Evolutionary conservation across 2,797 vertebrate genomes (phyloP), one percentile per base, ranked within the genome.

Genomic region (Limnodromus scolopaceus): DNA sequence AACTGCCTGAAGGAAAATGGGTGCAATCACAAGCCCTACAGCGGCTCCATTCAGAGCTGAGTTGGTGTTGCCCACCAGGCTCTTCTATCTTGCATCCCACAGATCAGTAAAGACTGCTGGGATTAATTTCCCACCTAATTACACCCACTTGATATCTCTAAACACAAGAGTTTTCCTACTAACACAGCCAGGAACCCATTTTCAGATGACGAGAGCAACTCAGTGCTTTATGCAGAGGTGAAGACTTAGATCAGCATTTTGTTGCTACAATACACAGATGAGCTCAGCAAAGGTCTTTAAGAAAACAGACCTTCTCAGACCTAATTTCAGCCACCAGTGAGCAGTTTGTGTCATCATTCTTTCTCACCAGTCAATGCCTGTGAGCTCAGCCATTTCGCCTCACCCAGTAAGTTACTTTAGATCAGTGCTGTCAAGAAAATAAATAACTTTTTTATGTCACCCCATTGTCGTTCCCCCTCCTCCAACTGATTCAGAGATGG

Each of bases 261-360:
- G 6, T n/a, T 91, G 78, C 55, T 41, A 14, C 46, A 79, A 55
- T 45, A 69, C 43, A 69, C 30, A 92, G 84, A 95, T 91, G 94
- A 95, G 80, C 81, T 94, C 94, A 96, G 68, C 46, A 89, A 84
- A 94, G 80, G 74, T 91, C 54, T 58, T 82, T 43, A 72, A 89
- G 39, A 54, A 90, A 94, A 74, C 63, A 92, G 84, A 93, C 85
- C 77, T 88, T 36, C 46, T 63, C 9, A 88, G 66, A 84, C 57
- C 72, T 79, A 38, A 89, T 93, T 93, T 81, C 77, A 79, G 3
- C 80, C 57, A 82, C 51, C 65, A 70, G 46, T 45, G 48, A 70
- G 55, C 43, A 79, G 66, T 63, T 24, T 48, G 77, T 78, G 46
- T 27, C 88, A 91, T 92, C 77, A 72, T 84, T 96, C 83, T 89